Percentiles rank a stretch among this genome's conserved stretches.
phyloP scores from a whole-genome alignment of 2,113 vertebrate species.

The Oryzias woworae region DNA sequence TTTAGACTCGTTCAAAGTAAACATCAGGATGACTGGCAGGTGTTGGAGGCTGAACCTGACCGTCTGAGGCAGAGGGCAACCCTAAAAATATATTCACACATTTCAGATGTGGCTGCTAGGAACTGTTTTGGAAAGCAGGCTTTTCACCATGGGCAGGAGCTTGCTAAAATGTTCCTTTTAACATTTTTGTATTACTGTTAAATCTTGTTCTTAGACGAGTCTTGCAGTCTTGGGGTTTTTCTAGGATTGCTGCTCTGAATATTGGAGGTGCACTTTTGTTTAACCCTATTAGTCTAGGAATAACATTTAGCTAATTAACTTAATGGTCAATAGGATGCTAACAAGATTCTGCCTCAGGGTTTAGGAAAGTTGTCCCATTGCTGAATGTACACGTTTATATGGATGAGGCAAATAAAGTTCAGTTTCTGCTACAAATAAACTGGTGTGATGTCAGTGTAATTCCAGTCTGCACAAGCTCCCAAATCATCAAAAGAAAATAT shows the following conservation, averaged over 20 bases:
- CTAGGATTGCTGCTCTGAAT: constrained; percentile 5
- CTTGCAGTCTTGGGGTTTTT: constrained; percentile 5
- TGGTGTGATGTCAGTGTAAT: constrained; percentile 58
- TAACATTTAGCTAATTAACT: constrained; percentile 37
- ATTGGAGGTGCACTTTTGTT: constrained; percentile 33
- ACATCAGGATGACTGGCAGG: constrained; percentile 42
- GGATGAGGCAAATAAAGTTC: constrained; percentile 55
- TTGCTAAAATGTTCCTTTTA: not conserved
- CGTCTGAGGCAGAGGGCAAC: constrained; percentile 22
- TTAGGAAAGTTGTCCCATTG: constrained; percentile 59
- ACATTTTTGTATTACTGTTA: not conserved
- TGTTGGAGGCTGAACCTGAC: constrained; percentile 26
- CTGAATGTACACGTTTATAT: constrained; percentile 41
- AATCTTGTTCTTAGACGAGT: constrained; percentile 13
- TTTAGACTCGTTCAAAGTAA: constrained; percentile 29
- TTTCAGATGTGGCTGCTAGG: not conserved
- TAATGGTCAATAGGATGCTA: constrained; percentile 47
- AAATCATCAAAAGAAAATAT: constrained; percentile 72
- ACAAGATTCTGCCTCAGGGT: constrained; percentile 51
- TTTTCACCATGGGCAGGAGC: not conserved
- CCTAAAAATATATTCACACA: constrained; percentile 33
- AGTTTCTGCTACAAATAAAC: constrained; percentile 63
- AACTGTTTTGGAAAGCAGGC: constrained; percentile 16
- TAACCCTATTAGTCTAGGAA: constrained; percentile 30
- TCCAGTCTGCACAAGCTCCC: constrained; percentile 55